Percentiles rank a stretch among this genome's conserved stretches.
phyloP scores from a whole-genome alignment of 2,797 vertebrate species.

The Pseudochaenichthys georgianus region DNA sequence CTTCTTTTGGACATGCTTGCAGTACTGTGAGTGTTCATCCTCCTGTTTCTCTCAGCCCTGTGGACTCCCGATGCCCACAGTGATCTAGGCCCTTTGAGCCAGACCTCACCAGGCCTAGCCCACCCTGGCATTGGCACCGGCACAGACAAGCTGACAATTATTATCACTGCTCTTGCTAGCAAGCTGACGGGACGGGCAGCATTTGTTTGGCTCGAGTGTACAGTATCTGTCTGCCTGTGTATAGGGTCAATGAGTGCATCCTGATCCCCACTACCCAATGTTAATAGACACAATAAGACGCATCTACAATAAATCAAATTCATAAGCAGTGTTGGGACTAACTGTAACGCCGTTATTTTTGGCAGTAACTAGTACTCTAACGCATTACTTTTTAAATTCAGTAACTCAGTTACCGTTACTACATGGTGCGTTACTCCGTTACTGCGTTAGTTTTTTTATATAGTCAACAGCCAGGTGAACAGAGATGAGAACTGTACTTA shows the following conservation, averaged over 20 bases:
- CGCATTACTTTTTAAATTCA: too few relatives aligned
- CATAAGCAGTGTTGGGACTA: too few relatives aligned
- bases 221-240: conserved; percentile 43
- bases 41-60: conserved; percentile 23
- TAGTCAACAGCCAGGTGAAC: too few relatives aligned
- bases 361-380: too few relatives aligned
- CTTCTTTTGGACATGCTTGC: conserved; percentile 1
- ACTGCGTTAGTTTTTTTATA: too few relatives aligned
- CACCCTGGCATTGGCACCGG: conserved; percentile 69
- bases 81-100: conserved; percentile 53
- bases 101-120: conserved; percentile 63
- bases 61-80: conserved; percentile 48
- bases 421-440: too few relatives aligned
- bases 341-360: too few relatives aligned
- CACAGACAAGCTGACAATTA: conserved; percentile 73
- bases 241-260: conserved; percentile 60
- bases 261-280: neutral
- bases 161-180: conserved; percentile 79
- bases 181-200: conserved; percentile 77
- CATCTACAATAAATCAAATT: neutral
- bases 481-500: too few relatives aligned
- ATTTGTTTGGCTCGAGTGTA: conserved; percentile 68
- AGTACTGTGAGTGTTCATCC: conserved; percentile 3
- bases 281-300: neutral
- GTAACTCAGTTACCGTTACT: too few relatives aligned